Conservation (phyloP, 2,113 vertebrate species). For the Lanius collurio region DNA sequence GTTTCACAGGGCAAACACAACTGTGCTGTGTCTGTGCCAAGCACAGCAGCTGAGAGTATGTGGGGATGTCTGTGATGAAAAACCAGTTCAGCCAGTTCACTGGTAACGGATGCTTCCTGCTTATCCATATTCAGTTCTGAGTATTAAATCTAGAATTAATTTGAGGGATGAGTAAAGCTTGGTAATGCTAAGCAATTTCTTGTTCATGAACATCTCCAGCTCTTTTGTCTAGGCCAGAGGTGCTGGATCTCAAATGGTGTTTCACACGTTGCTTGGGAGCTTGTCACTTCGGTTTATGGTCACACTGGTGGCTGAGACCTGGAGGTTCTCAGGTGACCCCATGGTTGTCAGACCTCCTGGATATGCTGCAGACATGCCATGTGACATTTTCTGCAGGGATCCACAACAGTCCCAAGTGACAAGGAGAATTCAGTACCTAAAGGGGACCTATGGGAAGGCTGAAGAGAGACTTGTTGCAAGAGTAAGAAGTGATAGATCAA, state of each 20-base stretch:
- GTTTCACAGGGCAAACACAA: neutral
- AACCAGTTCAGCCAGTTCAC: conserved; percentile 1
- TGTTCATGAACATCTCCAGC: neutral
- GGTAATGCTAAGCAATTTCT: neutral
- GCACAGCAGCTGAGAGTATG: neutral
- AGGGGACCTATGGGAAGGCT: neutral
- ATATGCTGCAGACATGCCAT: neutral
- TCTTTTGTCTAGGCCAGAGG: neutral
- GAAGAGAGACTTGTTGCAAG: neutral
- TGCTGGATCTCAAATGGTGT: rapidly evolving
- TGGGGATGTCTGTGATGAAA: neutral
- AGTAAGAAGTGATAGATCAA: no score
- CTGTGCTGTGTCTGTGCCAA: neutral
- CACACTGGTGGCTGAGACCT: rapidly evolving
- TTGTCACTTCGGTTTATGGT: rapidly evolving
- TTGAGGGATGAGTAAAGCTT: neutral
- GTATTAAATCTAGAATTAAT: neutral
- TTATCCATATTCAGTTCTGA: neutral
- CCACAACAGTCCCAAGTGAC: neutral
- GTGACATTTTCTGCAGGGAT: neutral
- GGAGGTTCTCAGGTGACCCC: neutral
- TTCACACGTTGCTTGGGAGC: neutral
- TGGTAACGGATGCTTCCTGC: neutral
- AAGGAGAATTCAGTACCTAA: neutral
- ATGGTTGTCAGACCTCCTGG: neutral